Conservation (phyloP, 2,113 vertebrate species). For the Eptesicus fuscus region DNA sequence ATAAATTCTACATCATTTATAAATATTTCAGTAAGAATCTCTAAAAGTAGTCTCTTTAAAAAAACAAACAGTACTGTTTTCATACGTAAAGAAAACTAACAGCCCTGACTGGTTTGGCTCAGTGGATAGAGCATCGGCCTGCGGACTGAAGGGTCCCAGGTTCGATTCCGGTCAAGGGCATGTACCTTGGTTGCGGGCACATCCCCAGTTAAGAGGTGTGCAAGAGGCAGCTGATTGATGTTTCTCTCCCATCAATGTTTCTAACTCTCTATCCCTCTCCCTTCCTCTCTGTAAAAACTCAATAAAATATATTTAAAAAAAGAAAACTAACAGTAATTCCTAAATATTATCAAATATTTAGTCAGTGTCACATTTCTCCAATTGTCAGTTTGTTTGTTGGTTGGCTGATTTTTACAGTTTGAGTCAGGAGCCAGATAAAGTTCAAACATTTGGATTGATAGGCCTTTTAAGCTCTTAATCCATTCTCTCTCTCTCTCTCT, state of each 20-base stretch:
- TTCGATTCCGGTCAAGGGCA: no score
- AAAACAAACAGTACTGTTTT: neutral
- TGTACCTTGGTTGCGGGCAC: no score
- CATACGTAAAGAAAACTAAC: neutral
- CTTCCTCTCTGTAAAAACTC: no score
- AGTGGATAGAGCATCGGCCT: no score
- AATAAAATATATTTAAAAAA: no score
- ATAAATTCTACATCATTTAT: neutral
- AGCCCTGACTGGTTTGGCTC: no score
- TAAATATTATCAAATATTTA: neutral
- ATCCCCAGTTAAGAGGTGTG: no score
- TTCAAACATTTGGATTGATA: neutral
- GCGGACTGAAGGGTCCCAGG: no score
- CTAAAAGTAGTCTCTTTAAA: neutral
- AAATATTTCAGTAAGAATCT: neutral
- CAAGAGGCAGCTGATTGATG: no score
- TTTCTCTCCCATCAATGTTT: no score
- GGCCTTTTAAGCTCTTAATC: neutral
- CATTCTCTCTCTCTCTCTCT: neutral
- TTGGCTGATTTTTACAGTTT: slow-evolving; percentile 12
- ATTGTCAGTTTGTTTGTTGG: neutral
- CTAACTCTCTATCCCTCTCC: no score
- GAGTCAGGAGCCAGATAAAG: neutral
- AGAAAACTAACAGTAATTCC: neutral
- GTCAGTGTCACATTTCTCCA: neutral